Evolutionary conservation across 2,797 vertebrate species (phyloP).

Genomic region (Gymnocypris eckloni): DNA sequence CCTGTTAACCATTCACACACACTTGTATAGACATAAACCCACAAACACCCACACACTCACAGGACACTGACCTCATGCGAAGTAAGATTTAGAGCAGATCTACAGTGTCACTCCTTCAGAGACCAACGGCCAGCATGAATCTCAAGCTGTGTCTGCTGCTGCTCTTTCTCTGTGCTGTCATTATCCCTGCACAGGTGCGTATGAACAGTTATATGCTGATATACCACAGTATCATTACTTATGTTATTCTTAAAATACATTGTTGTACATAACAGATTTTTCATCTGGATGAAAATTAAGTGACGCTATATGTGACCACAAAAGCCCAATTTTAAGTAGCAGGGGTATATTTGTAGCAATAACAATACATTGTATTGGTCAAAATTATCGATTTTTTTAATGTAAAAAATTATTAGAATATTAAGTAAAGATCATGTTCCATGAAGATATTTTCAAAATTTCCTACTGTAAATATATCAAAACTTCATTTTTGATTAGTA

Average conservation of each 20-base stretch:
- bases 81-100: conserved; percentile 39
- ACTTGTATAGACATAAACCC: not conserved
- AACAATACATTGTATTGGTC: not conserved
- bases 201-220: not conserved
- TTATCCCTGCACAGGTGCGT: conserved; percentile 75
- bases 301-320: not conserved
- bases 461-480: not conserved
- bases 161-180: conserved; percentile 68
- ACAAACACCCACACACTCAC: conserved; percentile 44
- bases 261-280: not conserved
- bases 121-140: conserved; percentile 73
- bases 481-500: not conserved
- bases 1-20: conserved; percentile 18
- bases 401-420: not conserved
- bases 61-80: conserved; percentile 56
- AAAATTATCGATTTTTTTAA: not conserved
- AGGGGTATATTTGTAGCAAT: not conserved
- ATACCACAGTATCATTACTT: not conserved
- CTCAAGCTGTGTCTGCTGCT: conserved; percentile 72
- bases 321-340: no score
- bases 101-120: conserved; percentile 55
- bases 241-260: not conserved
- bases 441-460: not conserved
- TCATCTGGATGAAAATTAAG: not conserved
- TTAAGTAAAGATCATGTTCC: not conserved